Evolutionary conservation across 2,888 invertebrate genomes (phyloP).

Genomic region (Morpho achilles): DNA sequence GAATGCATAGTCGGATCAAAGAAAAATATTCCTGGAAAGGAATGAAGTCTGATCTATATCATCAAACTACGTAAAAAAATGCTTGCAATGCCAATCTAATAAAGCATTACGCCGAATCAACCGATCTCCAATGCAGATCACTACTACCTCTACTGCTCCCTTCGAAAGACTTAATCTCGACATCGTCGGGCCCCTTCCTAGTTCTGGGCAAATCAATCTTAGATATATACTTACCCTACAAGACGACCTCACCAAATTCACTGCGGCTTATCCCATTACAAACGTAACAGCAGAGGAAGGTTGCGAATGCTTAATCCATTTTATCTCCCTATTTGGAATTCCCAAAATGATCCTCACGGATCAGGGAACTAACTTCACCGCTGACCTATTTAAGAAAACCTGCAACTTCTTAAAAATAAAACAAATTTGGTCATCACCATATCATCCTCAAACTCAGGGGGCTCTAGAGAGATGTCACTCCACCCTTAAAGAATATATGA

Average conservation of each 20-base stretch:
- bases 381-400: slow-evolving; percentile 13
- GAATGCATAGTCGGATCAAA: slow-evolving; percentile 15
- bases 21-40: slow-evolving; percentile 8
- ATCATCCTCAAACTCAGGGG: slow-evolving; percentile 22
- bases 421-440: slow-evolving; percentile 15
- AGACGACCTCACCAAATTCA: slow-evolving; percentile 9
- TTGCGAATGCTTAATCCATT: slow-evolving; percentile 20
- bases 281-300: slow-evolving; percentile 18
- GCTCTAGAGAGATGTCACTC: slow-evolving; percentile 17
- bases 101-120: slow-evolving; percentile 3
- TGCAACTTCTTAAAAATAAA: slow-evolving; percentile 17
- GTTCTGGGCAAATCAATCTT: slow-evolving; percentile 20
- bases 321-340: slow-evolving; percentile 29
- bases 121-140: slow-evolving; percentile 30
- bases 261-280: slow-evolving; percentile 18
- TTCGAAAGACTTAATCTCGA: slow-evolving; percentile 27
- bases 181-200: slow-evolving; percentile 31
- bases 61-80: slow-evolving; percentile 9
- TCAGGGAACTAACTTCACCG: slow-evolving; percentile 23
- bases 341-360: slow-evolving; percentile 30
- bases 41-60: slow-evolving; percentile 5
- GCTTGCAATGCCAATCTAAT: slow-evolving; percentile 1
- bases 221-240: slow-evolving; percentile 27
- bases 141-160: slow-evolving; percentile 27
- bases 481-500: slow-evolving; percentile 13